A percentile compares a stretch with the other conserved stretches of the same genome.
Evolutionary conservation across 1,140 invertebrate genomes (phyloP).

Genomic region (Phenacoccus solenopsis): DNA sequence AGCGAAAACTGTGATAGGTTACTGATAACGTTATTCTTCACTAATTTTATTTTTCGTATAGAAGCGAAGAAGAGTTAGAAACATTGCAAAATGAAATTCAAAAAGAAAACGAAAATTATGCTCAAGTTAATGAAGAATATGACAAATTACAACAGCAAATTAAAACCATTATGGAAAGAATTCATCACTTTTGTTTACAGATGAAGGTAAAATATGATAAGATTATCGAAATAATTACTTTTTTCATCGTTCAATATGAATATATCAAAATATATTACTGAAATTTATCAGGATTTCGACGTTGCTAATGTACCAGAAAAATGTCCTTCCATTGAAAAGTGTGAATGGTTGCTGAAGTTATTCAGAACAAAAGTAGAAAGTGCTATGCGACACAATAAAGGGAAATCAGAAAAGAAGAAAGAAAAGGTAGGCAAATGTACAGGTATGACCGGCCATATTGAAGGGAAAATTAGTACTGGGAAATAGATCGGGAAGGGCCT

Average conservation of each 20-base stretch:
- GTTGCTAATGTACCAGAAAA: slow-evolving; percentile 25
- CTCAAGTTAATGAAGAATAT: slow-evolving; percentile 32
- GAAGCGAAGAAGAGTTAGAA: slow-evolving; percentile 51
- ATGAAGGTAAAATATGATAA: background rate
- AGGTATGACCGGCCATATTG: too few relatives aligned
- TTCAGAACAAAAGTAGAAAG: slow-evolving; percentile 22
- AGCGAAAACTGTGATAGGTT: slow-evolving; percentile 5
- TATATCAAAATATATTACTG: slow-evolving; percentile 6
- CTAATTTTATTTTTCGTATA: slow-evolving; percentile 31
- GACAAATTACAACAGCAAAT: slow-evolving; percentile 21
- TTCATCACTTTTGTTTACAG: slow-evolving; percentile 11
- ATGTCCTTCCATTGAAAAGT: slow-evolving; percentile 23
- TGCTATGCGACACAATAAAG: background rate
- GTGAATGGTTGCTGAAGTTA: slow-evolving; percentile 24
- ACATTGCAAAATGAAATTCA: slow-evolving; percentile 44
- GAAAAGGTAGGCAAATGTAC: background rate
- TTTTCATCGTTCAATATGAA: background rate
- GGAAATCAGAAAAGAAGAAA: background rate
- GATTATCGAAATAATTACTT: background rate
- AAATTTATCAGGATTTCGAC: slow-evolving; percentile 30
- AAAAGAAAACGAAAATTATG: slow-evolving; percentile 35
- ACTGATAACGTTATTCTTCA: too few relatives aligned
- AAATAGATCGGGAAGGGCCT: too few relatives aligned
- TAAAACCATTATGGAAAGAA: slow-evolving; percentile 20
- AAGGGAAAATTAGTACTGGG: too few relatives aligned